Conservation (phyloP, 2,113 vertebrate genomes). For the Peromyscus polionotus region DNA sequence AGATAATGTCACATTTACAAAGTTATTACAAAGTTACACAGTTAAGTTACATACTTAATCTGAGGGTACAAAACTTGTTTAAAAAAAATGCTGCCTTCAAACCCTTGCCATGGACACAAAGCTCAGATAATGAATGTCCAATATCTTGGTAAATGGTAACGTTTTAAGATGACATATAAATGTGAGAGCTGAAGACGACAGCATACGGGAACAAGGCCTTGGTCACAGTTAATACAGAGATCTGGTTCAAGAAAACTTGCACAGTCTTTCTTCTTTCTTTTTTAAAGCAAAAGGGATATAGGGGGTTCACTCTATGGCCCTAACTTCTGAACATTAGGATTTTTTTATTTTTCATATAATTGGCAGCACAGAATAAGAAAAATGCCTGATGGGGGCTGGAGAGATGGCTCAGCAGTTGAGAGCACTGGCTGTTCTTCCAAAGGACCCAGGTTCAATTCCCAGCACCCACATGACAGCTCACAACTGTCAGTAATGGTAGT, state of each 20-base stretch:
- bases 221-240: constrained; percentile 12
- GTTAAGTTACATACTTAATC: background rate
- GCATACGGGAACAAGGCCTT: background rate
- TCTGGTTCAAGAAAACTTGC: background rate
- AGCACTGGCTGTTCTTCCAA: too few species aligned
- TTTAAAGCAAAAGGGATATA: background rate
- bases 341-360: background rate
- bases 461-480: too few species aligned
- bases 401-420: too few species aligned
- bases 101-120: background rate
- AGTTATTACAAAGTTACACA: background rate
- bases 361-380: background rate
- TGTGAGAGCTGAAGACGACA: background rate
- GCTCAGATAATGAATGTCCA: constrained; percentile 17
- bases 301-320: background rate
- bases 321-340: background rate
- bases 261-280: background rate
- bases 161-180: background rate
- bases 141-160: background rate
- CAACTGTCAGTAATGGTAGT: too few species aligned
- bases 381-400: too few species aligned
- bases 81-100: background rate
- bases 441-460: too few species aligned
- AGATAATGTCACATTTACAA: constrained; percentile 37
- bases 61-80: background rate